Percentiles rank a stretch among this genome's conserved stretches.
Evolutionary conservation across 2,888 invertebrate species (phyloP).

Genomic region (Pherbina coryleti): DNA sequence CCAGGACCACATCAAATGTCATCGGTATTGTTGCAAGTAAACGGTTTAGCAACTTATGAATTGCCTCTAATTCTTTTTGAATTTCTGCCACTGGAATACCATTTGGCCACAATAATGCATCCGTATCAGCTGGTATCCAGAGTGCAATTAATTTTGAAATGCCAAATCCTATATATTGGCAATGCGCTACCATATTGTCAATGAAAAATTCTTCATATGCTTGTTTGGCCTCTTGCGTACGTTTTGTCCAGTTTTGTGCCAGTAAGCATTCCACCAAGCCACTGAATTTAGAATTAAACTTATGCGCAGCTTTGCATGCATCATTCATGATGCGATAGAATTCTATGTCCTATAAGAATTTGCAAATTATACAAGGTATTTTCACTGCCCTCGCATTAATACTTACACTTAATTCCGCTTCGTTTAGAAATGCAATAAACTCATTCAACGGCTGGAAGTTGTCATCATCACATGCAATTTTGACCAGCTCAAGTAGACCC

Average conservation of each 20-base stretch:
- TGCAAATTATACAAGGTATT: background rate
- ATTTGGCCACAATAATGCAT: slow-evolving; percentile 73
- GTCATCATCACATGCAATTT: slow-evolving; percentile 53
- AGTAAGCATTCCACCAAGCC: slow-evolving; percentile 75
- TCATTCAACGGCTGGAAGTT: slow-evolving; percentile 60
- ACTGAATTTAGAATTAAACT: slow-evolving; percentile 73
- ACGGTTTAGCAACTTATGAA: slow-evolving; percentile 73
- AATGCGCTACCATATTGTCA: slow-evolving; percentile 78
- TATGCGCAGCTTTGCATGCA: slow-evolving; percentile 73
- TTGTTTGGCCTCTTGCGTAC: slow-evolving; percentile 68
- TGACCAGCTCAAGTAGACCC: slow-evolving; percentile 57
- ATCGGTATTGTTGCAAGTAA: slow-evolving; percentile 71
- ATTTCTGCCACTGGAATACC: slow-evolving; percentile 73
- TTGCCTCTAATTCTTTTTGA: slow-evolving; percentile 73
- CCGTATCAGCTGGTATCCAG: slow-evolving; percentile 73
- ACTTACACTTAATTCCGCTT: slow-evolving; percentile 59
- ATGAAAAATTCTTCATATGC: slow-evolving; percentile 76
- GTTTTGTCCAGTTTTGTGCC: slow-evolving; percentile 73
- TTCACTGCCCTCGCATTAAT: background rate
- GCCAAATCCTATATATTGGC: slow-evolving; percentile 75
- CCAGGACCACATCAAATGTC: slow-evolving; percentile 78
- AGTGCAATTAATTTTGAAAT: slow-evolving; percentile 74
- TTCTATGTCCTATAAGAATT: slow-evolving; percentile 72
- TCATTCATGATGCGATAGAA: slow-evolving; percentile 73
- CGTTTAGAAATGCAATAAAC: slow-evolving; percentile 58